These are phyloP conservation scores for Imbricaverruca yamaguchii DNA, from an alignment of 2,888 invertebrate genomes.

Conservation along the genomic window DNA sequence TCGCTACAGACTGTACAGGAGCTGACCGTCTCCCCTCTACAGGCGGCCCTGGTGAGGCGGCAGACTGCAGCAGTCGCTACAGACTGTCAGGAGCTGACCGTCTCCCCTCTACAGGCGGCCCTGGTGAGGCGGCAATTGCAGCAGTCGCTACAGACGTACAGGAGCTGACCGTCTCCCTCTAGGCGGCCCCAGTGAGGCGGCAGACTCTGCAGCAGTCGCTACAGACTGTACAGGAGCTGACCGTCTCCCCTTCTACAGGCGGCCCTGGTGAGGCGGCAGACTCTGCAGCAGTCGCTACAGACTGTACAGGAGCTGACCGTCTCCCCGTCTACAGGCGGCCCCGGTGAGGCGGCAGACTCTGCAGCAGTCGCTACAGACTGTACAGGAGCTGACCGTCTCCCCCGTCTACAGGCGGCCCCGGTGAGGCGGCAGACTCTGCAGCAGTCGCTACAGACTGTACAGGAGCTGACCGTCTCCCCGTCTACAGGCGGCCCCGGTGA, in stretches of 20 bases:
- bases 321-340: slow-evolving; percentile 37
- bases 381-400: slow-evolving; percentile 54
- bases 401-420: slow-evolving; percentile 51
- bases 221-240: slow-evolving; percentile 60
- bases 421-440: slow-evolving; percentile 37
- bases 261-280: slow-evolving; percentile 45
- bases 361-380: slow-evolving; percentile 57
- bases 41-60: slow-evolving; percentile 37
- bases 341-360: slow-evolving; percentile 48
- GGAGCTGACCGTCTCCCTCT: no score
- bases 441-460: slow-evolving; percentile 35
- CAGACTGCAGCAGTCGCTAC: slow-evolving; percentile 61
- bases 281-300: slow-evolving; percentile 32
- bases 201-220: slow-evolving; percentile 60
- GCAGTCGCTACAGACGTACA: no score
- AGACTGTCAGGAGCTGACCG: slow-evolving; percentile 59
- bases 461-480: slow-evolving; percentile 49
- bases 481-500: slow-evolving; percentile 37
- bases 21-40: slow-evolving; percentile 40
- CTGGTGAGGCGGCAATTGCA: slow-evolving; percentile 36
- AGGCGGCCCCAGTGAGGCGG: neutral
- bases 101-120: slow-evolving; percentile 49
- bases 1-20: slow-evolving; percentile 47
- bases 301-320: slow-evolving; percentile 51
- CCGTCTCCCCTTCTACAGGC: slow-evolving; percentile 42